Conservation (phyloP, 1,140 invertebrate genomes). For the Heterodera carotae region DNA sequence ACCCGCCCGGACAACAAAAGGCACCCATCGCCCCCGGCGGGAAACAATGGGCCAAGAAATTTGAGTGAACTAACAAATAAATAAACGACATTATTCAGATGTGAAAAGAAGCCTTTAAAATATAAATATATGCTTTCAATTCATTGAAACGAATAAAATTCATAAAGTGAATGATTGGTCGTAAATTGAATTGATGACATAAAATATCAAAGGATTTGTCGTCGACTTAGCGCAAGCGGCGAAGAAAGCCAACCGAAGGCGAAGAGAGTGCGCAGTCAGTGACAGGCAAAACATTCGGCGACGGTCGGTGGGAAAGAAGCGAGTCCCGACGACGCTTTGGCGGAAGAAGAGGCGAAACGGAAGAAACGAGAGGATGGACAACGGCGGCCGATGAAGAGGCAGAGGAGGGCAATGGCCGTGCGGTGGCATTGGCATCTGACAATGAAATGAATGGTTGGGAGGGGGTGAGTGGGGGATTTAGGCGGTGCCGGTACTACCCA, state of each 20-base stretch:
- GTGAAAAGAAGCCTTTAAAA: too few relatives aligned
- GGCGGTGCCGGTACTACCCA: too few relatives aligned
- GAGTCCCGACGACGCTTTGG: neutral
- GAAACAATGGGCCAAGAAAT: neutral
- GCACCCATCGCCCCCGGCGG: neutral
- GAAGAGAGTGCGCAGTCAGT: neutral
- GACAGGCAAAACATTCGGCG: neutral
- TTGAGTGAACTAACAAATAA: too few relatives aligned
- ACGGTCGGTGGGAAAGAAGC: neutral
- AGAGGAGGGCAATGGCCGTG: neutral
- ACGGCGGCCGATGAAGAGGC: too few relatives aligned
- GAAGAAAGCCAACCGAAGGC: neutral
- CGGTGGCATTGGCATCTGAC: neutral
- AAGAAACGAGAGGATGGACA: neutral
- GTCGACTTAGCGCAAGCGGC: neutral
- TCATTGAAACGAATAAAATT: too few relatives aligned
- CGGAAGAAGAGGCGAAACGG: neutral
- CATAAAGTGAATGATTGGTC: too few relatives aligned
- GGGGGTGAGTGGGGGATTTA: neutral
- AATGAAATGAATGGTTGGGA: neutral
- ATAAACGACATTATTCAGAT: too few relatives aligned
- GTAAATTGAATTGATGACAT: too few relatives aligned
- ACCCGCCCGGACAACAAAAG: neutral
- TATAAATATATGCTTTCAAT: too few relatives aligned
- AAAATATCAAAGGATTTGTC: neutral